Evolutionary conservation across 92 coral and sea anemone genomes (phyloP), one percentile per base, ranked within the genome.

Genomic region (Desmophyllum pertusum): DNA sequence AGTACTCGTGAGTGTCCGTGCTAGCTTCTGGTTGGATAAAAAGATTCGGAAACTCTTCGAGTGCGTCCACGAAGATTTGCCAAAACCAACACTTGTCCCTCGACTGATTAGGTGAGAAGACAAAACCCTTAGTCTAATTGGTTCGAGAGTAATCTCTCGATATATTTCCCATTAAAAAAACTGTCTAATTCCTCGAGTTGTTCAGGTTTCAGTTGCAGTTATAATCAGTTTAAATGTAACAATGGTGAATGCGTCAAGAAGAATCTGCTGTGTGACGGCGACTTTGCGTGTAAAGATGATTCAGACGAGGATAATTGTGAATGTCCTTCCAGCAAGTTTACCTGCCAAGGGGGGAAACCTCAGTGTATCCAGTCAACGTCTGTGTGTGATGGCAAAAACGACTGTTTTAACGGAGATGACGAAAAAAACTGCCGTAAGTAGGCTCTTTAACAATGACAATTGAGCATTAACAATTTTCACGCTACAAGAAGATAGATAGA

Each of bases 221-320:
- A 40, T 40, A 52, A 79, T n/a, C 89, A 92, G 79, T 92, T 92
- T 64, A 86, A 68, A 15, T 92, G 95, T 70, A 65, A 78, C 15
- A 92, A 92, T 64, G 86, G 86, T 15, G 81, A 84, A 50, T 92
- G 95, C 21, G 83, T 92, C 4, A 85, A 82, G 81, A 62, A 61
- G 51, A 81, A 52, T 42, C 79, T 92, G 30, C 70, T 48, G 33
- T 92, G 95, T 69, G 92, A 89, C 42, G 92, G 88, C 18, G 95
- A 92, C 80, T 40, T 31, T 19, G 90, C 89, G 8, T 92, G 95
- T 71, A 62, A 67, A 13, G 95, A 92, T 69, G 62, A 84, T 8
- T 92, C 95, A 39, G 95, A 92, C 64, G 95, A 92, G 67, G 77
- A 78, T 64, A 63, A 78, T 64, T 91, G 94, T 67, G 81, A 38